Evolutionary conservation across 1,140 invertebrate genomes (phyloP).

Genomic region (Macrosteles quadrilineatus): DNA sequence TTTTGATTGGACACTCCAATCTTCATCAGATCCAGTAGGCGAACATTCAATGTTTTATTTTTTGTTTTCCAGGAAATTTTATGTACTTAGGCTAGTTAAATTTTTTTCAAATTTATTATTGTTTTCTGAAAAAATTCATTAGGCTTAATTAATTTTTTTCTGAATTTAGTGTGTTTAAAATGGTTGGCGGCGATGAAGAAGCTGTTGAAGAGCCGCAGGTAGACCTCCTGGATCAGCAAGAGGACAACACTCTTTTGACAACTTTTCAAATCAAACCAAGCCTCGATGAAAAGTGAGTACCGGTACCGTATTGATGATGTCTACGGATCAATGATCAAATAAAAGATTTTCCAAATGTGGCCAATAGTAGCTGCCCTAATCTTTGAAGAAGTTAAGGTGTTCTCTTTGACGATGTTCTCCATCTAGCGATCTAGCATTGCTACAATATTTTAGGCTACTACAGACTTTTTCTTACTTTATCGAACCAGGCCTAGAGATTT

Average conservation of each 20-base stretch:
- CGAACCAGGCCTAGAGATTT: background rate
- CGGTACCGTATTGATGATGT: background rate
- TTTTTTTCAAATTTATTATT: too few relatives aligned
- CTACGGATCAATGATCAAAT: background rate
- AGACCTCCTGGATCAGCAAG: background rate
- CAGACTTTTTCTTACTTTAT: background rate
- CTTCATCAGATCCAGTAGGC: too few relatives aligned
- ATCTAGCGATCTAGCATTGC: background rate
- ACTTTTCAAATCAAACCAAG: conserved; percentile 37
- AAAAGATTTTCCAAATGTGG: background rate
- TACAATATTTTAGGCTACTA: background rate
- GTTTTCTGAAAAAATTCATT: too few relatives aligned
- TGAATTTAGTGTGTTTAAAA: too few relatives aligned
- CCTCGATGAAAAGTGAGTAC: conserved; percentile 36
- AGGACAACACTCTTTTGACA: conserved; percentile 9
- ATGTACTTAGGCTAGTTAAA: too few relatives aligned
- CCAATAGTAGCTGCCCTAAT: background rate
- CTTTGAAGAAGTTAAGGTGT: background rate
- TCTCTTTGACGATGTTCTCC: background rate
- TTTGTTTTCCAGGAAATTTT: too few relatives aligned
- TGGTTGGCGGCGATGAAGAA: conserved; percentile 4
- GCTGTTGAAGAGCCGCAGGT: conserved; percentile 10
- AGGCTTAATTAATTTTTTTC: too few relatives aligned
- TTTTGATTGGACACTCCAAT: too few relatives aligned
- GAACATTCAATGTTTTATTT: too few relatives aligned